Evolutionary conservation across 2,888 invertebrate genomes (phyloP), one percentile per base, ranked within the genome.

Genomic region (Andrena chrysosceles): DNA sequence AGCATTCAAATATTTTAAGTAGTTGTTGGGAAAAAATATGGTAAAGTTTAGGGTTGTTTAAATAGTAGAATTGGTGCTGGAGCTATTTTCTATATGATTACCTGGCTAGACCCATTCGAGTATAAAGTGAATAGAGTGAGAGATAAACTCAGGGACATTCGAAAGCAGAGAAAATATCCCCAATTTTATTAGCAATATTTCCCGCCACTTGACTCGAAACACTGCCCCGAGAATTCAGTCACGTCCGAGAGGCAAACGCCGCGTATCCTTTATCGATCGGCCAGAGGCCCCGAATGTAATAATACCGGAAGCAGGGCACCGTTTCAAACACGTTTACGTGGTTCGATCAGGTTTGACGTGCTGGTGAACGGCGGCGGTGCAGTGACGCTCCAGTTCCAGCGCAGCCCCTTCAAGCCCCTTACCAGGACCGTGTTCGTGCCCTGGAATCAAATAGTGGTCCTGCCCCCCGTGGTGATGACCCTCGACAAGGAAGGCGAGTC

Each of bases 351-450:
- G 97, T 99, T 99, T 95, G 99, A 99, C 95, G 97, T 99, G 79
- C 95, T 99, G 92, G 99, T 99, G 83, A 99, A 99, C 94, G 99
- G 99, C 20, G 99, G 99, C 66, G 99, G 99, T 48, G 99, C 99
- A 1, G 98, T 99, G 77, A 99, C 98, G 26, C 95, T 99, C 87
- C 98, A 99, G 94, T 99, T 99, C 95, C 98, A 99, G 94, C 96
- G 99, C 81, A 98, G 98, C 76, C 99, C 99, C 33, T 99, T 99
- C 95, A 96, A 97, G 93, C 97, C 98, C 0, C 95, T 97, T 79
- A 97, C 98, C 84, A 96, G 97, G 92, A 98, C 98, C 2, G 97
- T 99, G 81, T 98, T 98, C 94, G 98, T 99, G 82, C 99, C 99
- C 26, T 99, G 99, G 98, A 99, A 99, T 95, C 98, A 98, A 94